These are phyloP conservation scores for Syrmaticus mikado DNA, from an alignment of 2,113 vertebrate genomes.

Conservation along the genomic window DNA sequence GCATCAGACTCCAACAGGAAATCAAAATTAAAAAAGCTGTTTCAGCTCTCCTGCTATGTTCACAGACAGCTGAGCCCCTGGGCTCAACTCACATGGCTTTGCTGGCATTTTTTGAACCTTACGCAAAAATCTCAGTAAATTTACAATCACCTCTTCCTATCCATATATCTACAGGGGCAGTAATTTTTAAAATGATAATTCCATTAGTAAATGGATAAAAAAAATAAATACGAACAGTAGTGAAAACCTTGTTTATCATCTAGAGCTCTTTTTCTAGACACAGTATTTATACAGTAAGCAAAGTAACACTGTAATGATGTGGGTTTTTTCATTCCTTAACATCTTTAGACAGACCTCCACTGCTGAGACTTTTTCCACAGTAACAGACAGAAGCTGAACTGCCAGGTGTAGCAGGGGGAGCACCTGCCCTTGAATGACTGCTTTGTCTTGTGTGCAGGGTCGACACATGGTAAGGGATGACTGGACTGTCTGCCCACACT, in stretches of 20 bases:
- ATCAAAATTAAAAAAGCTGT: neutral
- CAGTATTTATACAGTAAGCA: neutral
- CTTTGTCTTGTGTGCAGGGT: conserved; percentile 77
- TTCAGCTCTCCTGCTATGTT: fast-evolving
- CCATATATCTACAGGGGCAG: fast-evolving
- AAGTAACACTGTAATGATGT: fast-evolving
- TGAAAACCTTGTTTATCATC: neutral
- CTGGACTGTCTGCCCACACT: conserved; percentile 93
- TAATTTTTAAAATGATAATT: neutral
- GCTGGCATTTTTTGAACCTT: neutral
- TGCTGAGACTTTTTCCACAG: neutral
- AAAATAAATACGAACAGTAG: neutral
- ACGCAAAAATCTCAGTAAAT: neutral
- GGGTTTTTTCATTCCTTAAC: neutral
- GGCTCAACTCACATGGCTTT: fast-evolving
- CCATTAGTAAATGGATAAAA: neutral
- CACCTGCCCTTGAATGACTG: fast-evolving
- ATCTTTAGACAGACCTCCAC: neutral
- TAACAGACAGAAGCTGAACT: neutral
- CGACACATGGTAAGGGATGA: conserved; percentile 93
- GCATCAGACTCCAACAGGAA: neutral
- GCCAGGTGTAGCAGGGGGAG: no score
- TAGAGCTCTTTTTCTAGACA: neutral
- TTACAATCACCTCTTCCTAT: neutral
- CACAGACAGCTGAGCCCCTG: neutral